Evolutionary conservation across 2,888 invertebrate genomes (phyloP).

Genomic region (Polylopha cassiicola): DNA sequence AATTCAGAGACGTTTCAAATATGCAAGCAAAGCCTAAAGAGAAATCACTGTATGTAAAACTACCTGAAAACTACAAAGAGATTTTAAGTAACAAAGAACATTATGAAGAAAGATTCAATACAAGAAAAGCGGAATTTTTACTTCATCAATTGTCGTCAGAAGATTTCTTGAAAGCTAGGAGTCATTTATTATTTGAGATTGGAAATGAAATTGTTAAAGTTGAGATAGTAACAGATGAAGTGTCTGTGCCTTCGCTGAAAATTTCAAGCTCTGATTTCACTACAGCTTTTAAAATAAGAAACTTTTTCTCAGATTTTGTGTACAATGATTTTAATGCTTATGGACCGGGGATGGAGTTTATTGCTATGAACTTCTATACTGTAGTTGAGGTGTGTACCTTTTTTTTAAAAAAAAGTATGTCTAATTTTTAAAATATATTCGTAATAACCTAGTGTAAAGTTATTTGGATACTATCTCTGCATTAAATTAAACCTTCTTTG

Average conservation of each 20-base stretch:
- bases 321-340: conserved; percentile 34
- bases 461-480: too few species aligned
- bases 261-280: conserved; percentile 40
- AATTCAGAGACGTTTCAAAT: conserved; percentile 32
- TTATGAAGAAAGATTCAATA: conserved; percentile 30
- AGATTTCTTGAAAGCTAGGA: conserved; percentile 46
- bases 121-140: conserved; percentile 35
- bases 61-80: conserved; percentile 43
- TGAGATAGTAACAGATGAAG: conserved; percentile 46
- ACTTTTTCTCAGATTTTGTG: conserved; percentile 48
- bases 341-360: conserved; percentile 33
- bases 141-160: conserved; percentile 37
- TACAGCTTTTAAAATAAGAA: conserved; percentile 43
- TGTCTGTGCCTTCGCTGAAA: conserved; percentile 40
- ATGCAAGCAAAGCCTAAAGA: conserved; percentile 18
- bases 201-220: conserved; percentile 39
- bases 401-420: conserved; percentile 5
- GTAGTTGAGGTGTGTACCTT: conserved; percentile 45
- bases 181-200: conserved; percentile 36
- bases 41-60: conserved; percentile 44
- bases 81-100: conserved; percentile 33
- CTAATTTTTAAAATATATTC: conserved; percentile 6
- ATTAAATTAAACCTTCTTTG: too few species aligned
- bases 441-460: too few species aligned
- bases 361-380: conserved; percentile 43